A percentile compares a stretch with the other conserved stretches of the same genome.
Evolutionary conservation across 2,113 vertebrate genomes (phyloP).

Genomic region (Amphilophus citrinellus): DNA sequence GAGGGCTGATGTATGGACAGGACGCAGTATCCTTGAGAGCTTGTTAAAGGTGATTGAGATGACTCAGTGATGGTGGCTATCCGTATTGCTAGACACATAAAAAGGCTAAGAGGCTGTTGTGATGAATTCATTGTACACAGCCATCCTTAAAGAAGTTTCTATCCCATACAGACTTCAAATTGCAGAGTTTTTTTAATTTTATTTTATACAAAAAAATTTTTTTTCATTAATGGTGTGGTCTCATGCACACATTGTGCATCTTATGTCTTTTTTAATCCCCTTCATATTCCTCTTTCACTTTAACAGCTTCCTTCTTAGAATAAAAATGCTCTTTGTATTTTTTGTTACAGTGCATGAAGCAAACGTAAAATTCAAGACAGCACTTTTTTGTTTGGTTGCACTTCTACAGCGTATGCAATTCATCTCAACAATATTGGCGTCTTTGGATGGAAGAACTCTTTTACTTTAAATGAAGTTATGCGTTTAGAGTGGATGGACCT

Average conservation of each 20-base stretch:
- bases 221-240: not conserved
- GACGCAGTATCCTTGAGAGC: constrained; percentile 73
- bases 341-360: not conserved
- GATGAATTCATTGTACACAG: constrained; percentile 37
- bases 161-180: not conserved
- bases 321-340: not conserved
- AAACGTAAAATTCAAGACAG: not conserved
- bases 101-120: constrained; percentile 43
- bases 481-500: constrained; percentile 1
- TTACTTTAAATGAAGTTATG: constrained; percentile 11
- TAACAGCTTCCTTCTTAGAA: not conserved
- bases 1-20: constrained; percentile 73
- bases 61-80: constrained; percentile 46
- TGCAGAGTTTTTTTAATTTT: too few relatives aligned
- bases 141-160: constrained; percentile 32
- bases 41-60: constrained; percentile 80
- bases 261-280: not conserved
- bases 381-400: not conserved
- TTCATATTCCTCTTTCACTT: not conserved
- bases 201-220: not conserved
- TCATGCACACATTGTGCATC: not conserved
- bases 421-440: constrained; percentile 1
- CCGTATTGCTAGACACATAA: constrained; percentile 38
- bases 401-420: not conserved
- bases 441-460: constrained; percentile 6